Percentiles rank a stretch among this genome's conserved stretches.
phyloP scores from a whole-genome alignment of 2,113 vertebrate species.

The Pantherophis guttatus region DNA sequence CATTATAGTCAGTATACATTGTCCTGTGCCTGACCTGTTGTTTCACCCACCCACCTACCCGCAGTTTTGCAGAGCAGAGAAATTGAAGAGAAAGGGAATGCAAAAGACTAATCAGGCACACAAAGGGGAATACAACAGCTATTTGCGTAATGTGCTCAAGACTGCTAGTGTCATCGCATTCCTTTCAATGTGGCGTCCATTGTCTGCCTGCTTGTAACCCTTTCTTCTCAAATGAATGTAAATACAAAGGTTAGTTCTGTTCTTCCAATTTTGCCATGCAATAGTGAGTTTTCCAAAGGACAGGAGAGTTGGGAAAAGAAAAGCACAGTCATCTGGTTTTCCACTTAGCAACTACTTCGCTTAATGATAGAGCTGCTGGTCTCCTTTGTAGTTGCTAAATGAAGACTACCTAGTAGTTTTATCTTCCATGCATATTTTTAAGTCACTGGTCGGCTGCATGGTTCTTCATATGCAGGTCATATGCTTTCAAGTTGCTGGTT shows the following conservation, averaged over 20 bases:
- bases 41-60: background rate
- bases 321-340: background rate
- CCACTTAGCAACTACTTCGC: background rate
- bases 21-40: background rate
- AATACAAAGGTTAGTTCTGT: background rate
- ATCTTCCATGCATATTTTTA: background rate
- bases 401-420: background rate
- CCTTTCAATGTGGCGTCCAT: background rate
- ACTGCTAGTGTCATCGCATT: background rate
- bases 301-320: background rate
- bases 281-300: background rate
- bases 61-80: background rate
- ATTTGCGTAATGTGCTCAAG: background rate
- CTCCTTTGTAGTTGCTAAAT: background rate
- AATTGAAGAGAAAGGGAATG: background rate
- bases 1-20: background rate
- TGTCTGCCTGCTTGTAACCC: background rate
- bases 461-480: background rate
- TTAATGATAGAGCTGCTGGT: background rate
- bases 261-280: background rate
- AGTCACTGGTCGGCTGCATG: background rate
- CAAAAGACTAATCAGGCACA: background rate
- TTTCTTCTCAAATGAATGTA: background rate
- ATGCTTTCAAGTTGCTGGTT: background rate
- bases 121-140: background rate